phyloP scores from a whole-genome alignment of 2,888 invertebrate genomes.

The Electrophaes corylata region DNA sequence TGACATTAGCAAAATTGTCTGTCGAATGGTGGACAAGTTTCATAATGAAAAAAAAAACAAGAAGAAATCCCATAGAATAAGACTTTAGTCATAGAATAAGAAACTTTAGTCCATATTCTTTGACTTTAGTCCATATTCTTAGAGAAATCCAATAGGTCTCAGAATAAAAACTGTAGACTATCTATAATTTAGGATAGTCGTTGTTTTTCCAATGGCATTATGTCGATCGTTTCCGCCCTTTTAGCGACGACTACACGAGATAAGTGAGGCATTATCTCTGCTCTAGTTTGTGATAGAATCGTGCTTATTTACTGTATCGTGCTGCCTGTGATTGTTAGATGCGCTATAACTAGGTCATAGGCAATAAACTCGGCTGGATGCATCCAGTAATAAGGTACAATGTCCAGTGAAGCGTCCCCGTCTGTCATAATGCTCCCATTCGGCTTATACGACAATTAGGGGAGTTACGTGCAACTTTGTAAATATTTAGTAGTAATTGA shows the following conservation, averaged over 20 bases:
- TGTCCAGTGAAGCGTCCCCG: neutral
- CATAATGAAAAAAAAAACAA: no score
- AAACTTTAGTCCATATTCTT: no score
- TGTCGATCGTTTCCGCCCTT: neutral
- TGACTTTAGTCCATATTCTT: no score
- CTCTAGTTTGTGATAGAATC: constrained; percentile 2
- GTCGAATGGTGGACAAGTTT: no score
- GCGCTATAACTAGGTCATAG: constrained; percentile 3
- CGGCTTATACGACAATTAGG: neutral
- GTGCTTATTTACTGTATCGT: neutral
- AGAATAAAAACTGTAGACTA: neutral
- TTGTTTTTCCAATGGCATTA: neutral
- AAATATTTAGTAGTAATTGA: no score
- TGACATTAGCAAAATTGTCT: no score
- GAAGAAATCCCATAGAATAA: no score
- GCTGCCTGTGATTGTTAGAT: constrained; percentile 4
- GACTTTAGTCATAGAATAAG: no score
- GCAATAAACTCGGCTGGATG: constrained; percentile 1
- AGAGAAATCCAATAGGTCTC: neutral
- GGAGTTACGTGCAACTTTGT: no score
- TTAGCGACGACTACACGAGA: neutral
- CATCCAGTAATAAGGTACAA: neutral
- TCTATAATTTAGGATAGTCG: no score
- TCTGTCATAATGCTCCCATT: neutral
- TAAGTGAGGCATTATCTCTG: neutral